These are phyloP conservation scores for Gortyna flavago DNA, from an alignment of 2,888 invertebrate species.

Conservation along the genomic window DNA sequence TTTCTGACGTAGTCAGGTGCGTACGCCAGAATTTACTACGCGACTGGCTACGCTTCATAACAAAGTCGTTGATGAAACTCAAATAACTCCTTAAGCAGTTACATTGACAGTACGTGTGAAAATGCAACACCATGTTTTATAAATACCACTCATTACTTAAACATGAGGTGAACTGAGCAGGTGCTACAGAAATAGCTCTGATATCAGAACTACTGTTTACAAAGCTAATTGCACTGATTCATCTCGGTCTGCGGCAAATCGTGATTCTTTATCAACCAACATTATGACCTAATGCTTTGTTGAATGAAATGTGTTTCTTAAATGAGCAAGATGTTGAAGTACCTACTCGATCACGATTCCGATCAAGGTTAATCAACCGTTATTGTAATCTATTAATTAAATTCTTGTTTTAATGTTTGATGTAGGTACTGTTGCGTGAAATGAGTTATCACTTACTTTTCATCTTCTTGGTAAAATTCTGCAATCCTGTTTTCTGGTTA, in stretches of 20 bases:
- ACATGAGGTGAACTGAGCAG: constrained; percentile 25
- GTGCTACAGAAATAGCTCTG: constrained; percentile 45
- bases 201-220: constrained; percentile 38
- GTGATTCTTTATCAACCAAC: constrained; percentile 21
- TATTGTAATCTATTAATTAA: constrained; percentile 28
- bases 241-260: constrained; percentile 30
- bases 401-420: constrained; percentile 18
- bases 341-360: constrained; percentile 26
- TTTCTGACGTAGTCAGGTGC: background rate
- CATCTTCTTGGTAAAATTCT: background rate
- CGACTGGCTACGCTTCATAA: constrained; percentile 3
- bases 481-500: background rate
- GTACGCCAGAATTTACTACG: constrained; percentile 13
- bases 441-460: constrained; percentile 10
- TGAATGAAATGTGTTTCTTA: constrained; percentile 25
- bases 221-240: constrained; percentile 48
- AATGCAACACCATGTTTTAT: constrained; percentile 38
- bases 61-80: constrained; percentile 19
- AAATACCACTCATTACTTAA: constrained; percentile 37
- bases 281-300: constrained; percentile 29
- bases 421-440: constrained; percentile 28
- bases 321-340: constrained; percentile 10
- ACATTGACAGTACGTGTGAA: constrained; percentile 17
- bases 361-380: constrained; percentile 36
- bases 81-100: background rate